Evolutionary conservation across 2,797 vertebrate species (phyloP).

Genomic region (Periparus ater): DNA sequence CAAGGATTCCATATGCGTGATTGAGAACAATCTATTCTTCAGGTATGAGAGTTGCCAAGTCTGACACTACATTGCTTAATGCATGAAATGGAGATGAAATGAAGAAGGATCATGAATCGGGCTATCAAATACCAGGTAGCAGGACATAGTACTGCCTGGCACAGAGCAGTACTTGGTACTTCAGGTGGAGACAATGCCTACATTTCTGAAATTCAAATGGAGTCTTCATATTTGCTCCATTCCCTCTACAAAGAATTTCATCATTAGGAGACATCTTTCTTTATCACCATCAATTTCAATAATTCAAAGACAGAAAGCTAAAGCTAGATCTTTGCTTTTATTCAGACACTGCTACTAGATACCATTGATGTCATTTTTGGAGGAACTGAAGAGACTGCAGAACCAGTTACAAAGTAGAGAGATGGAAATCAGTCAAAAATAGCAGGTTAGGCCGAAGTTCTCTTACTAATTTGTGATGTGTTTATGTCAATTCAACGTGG

Average conservation of each 20-base stretch:
- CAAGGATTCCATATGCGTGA: fast-evolving
- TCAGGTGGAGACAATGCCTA: background rate
- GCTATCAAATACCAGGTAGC: background rate
- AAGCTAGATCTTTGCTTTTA: background rate
- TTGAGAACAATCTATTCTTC: background rate
- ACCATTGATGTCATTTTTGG: background rate
- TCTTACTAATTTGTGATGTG: background rate
- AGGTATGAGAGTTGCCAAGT: background rate
- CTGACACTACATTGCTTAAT: background rate
- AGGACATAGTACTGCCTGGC: background rate
- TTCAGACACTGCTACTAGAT: background rate
- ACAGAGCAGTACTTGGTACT: background rate
- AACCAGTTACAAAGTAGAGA: background rate
- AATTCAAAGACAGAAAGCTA: background rate
- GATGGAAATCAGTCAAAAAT: background rate
- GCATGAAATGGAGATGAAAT: background rate
- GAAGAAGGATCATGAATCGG: background rate
- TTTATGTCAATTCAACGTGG: background rate
- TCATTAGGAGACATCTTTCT: background rate
- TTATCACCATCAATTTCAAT: background rate
- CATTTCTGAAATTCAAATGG: background rate
- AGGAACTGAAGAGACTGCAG: background rate
- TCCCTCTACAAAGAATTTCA: background rate
- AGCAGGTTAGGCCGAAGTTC: background rate
- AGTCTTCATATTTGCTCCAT: background rate